phyloP scores from a whole-genome alignment of 2,113 vertebrate genomes.

The Diphyllodes magnificus region DNA sequence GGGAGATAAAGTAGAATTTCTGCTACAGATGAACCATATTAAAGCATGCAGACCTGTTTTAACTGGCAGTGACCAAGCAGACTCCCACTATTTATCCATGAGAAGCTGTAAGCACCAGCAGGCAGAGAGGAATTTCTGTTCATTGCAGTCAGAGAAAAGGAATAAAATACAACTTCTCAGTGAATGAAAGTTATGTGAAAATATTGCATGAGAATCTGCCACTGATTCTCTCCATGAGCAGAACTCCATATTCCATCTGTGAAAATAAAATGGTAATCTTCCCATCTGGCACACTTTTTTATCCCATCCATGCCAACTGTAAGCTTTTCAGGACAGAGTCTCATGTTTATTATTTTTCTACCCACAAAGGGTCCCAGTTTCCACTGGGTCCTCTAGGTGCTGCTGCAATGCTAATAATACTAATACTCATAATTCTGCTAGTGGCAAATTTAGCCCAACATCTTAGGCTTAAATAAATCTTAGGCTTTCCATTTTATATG shows the following conservation, averaged over 20 bases:
- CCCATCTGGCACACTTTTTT: not conserved
- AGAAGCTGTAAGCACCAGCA: not conserved
- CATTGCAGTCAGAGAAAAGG: not conserved
- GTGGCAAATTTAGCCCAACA: not conserved
- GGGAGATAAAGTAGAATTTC: not conserved
- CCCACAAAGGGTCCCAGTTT: not conserved
- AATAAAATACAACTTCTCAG: not conserved
- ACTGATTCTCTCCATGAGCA: not conserved
- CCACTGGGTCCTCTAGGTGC: not conserved
- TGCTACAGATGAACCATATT: slow-evolving; percentile 8
- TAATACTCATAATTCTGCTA: not conserved
- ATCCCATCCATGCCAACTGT: not conserved
- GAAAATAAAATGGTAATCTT: not conserved
- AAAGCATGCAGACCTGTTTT: not conserved
- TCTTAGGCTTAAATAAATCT: slow-evolving; percentile 20
- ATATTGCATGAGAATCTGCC: not conserved
- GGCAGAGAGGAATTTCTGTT: not conserved
- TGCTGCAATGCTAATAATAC: not conserved
- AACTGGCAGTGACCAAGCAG: slow-evolving; percentile 2
- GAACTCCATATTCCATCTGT: not conserved
- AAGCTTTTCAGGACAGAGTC: not conserved
- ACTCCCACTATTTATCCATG: not conserved
- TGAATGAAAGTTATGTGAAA: slow-evolving; percentile 5
- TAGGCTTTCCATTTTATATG: not conserved
- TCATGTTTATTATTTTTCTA: not conserved